Percentiles rank a stretch among this genome's conserved stretches.
These are phyloP conservation scores for Tiliqua scincoides DNA, from an alignment of 2,113 vertebrate species.

Conservation along the genomic window DNA sequence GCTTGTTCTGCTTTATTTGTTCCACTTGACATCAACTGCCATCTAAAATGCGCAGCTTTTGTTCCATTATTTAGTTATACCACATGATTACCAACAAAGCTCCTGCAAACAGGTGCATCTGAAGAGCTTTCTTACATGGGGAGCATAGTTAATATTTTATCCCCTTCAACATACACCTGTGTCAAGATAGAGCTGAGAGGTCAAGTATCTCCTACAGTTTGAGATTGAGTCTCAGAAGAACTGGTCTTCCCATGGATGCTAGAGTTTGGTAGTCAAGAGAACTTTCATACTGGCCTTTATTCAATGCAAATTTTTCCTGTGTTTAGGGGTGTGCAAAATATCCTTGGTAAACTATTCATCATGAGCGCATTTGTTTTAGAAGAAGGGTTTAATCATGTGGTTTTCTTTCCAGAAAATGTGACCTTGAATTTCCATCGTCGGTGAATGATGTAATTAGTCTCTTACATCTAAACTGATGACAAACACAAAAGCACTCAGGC, in stretches of 20 bases:
- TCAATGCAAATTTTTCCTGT: neutral
- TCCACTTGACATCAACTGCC: neutral
- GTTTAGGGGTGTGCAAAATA: neutral
- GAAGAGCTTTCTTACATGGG: conserved; percentile 71
- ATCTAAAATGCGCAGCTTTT: conserved; percentile 47
- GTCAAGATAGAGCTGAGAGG: conserved; percentile 51
- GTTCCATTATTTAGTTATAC: conserved; percentile 51
- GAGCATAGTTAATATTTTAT: conserved; percentile 82
- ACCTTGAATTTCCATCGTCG: neutral
- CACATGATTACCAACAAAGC: conserved; percentile 67
- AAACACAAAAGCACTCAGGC: neutral
- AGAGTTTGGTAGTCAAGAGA: neutral
- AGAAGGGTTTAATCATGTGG: neutral
- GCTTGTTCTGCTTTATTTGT: neutral
- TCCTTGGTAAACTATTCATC: neutral
- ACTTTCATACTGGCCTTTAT: neutral
- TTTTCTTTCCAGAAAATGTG: neutral
- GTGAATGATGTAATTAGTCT: neutral
- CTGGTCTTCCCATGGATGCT: neutral
- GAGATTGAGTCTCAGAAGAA: neutral
- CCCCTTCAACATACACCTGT: conserved; percentile 83
- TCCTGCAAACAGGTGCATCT: conserved; percentile 78
- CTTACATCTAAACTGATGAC: neutral
- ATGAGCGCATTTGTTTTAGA: neutral
- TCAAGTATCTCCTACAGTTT: neutral